These are phyloP conservation scores for Melolontha melolontha DNA, from an alignment of 2,888 invertebrate species.

Conservation along the genomic window DNA sequence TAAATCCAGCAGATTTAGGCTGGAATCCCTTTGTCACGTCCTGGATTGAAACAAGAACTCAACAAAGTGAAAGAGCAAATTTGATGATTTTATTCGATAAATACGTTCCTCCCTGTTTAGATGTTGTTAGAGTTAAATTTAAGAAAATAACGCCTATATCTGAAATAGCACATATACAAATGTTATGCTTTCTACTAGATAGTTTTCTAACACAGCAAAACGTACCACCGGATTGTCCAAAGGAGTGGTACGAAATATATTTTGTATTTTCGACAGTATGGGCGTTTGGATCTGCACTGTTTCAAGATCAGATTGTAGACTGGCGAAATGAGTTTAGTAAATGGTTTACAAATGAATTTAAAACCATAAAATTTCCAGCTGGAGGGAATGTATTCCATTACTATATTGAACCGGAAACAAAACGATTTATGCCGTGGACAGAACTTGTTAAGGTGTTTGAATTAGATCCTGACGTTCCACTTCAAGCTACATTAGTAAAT, in stretches of 20 bases:
- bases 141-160: constrained; percentile 93
- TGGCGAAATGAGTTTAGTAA: constrained; percentile 95
- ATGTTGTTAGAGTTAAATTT: constrained; percentile 78
- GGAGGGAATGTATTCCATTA: constrained; percentile 89
- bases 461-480: constrained; percentile 86
- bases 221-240: constrained; percentile 89
- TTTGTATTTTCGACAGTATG: constrained; percentile 92
- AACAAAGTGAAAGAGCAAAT: constrained; percentile 81
- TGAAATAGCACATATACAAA: constrained; percentile 89
- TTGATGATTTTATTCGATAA: constrained; percentile 92
- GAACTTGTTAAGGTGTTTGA: constrained; percentile 84
- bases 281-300: constrained; percentile 93
- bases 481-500: constrained; percentile 82
- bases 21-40: constrained; percentile 95
- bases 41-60: constrained; percentile 84
- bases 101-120: constrained; percentile 87
- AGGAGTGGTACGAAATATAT: constrained; percentile 94
- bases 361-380: constrained; percentile 87
- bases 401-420: constrained; percentile 88
- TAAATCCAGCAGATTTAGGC: constrained; percentile 93
- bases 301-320: constrained; percentile 91
- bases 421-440: constrained; percentile 89
- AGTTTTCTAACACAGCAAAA: constrained; percentile 84
- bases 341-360: constrained; percentile 95
- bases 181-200: constrained; percentile 88